Evolutionary conservation across 2,797 vertebrate genomes (phyloP).

Genomic region (Clarias pachynema): DNA sequence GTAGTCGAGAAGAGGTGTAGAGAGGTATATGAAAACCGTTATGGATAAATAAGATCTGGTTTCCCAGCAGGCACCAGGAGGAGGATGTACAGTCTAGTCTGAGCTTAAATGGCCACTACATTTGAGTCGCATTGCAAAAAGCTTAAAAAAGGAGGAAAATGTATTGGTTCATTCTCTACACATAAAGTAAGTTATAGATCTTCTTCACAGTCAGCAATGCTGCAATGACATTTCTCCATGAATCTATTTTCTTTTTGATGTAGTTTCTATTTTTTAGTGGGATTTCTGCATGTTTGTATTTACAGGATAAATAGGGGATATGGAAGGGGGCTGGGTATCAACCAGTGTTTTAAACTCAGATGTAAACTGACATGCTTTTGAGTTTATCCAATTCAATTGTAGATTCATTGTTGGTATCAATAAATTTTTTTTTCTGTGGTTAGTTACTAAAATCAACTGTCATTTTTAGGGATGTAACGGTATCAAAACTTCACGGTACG

Average conservation of each 20-base stretch:
- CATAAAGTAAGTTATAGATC: background rate
- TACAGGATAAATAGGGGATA: background rate
- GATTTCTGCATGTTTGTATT: background rate
- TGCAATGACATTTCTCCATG: background rate
- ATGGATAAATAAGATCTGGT: conserved; percentile 35
- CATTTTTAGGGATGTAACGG: no score
- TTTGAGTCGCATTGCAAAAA: background rate
- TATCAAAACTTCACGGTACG: no score
- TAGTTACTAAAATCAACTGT: background rate
- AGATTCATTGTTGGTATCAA: background rate
- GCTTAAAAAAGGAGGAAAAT: background rate
- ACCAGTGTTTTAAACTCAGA: background rate
- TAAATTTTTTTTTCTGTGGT: background rate
- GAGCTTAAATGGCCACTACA: background rate
- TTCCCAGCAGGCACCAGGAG: conserved; percentile 4
- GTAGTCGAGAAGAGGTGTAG: conserved; percentile 45
- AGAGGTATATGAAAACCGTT: conserved; percentile 41
- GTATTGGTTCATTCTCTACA: background rate
- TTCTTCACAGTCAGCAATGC: background rate
- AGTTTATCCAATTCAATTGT: background rate
- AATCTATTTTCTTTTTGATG: background rate
- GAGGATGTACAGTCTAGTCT: background rate
- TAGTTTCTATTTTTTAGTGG: background rate
- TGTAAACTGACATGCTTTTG: background rate
- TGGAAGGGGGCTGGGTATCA: background rate